These are phyloP conservation scores for Periophthalmodon schlosseri DNA, from an alignment of 2,113 vertebrate genomes.

Conservation along the genomic window DNA sequence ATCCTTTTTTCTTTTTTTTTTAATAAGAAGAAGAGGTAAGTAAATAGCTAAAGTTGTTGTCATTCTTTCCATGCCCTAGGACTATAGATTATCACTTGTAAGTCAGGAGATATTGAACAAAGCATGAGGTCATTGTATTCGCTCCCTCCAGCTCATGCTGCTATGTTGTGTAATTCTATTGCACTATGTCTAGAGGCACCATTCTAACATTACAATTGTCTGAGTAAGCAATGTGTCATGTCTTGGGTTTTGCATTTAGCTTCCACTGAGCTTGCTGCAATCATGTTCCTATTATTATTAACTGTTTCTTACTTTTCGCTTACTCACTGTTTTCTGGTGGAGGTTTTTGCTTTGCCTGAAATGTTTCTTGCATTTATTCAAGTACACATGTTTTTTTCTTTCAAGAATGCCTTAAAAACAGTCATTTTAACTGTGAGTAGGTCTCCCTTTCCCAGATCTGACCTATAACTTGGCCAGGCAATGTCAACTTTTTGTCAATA, in stretches of 20 bases:
- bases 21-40: background rate
- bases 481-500: no score
- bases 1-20: no score
- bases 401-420: no score
- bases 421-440: no score
- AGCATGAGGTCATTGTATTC: background rate
- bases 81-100: background rate
- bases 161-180: background rate
- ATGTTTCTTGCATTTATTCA: no score
- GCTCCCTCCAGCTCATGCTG: background rate
- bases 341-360: no score
- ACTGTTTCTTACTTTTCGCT: no score
- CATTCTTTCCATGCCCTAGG: background rate
- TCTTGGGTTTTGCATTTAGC: background rate
- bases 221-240: background rate
- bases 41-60: background rate
- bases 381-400: no score
- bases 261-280: background rate
- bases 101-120: background rate
- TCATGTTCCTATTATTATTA: background rate
- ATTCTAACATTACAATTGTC: background rate
- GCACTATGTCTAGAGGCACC: background rate
- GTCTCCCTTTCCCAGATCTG: no score
- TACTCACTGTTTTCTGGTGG: no score
- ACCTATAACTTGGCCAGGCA: no score